Evolutionary conservation across 2,797 vertebrate genomes (phyloP).

Genomic region (Aplochiton taeniatus): DNA sequence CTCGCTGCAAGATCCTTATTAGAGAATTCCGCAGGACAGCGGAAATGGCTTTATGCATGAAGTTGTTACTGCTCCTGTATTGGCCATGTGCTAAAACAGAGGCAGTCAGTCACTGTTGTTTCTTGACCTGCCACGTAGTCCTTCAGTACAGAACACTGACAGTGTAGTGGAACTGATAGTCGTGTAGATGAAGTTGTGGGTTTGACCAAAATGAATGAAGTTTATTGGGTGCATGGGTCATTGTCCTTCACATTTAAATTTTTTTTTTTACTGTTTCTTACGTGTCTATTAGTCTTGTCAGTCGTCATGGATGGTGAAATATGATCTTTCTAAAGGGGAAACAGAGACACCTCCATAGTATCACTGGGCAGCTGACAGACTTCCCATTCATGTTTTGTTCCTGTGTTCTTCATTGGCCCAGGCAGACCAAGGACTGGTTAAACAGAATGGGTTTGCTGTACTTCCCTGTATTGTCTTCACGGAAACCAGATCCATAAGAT

Average conservation of each 20-base stretch:
- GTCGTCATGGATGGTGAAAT: neutral
- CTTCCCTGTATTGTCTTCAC: slow-evolving; percentile 52
- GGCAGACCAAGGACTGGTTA: slow-evolving; percentile 51
- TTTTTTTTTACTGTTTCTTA: too few relatives aligned
- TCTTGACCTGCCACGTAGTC: neutral
- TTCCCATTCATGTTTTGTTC: slow-evolving; percentile 66
- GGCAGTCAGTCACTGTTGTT: neutral
- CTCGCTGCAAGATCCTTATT: slow-evolving; percentile 65
- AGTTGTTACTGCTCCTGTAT: too few relatives aligned
- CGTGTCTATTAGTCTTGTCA: neutral
- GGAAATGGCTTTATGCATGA: slow-evolving; percentile 51
- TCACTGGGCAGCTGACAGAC: slow-evolving; percentile 29
- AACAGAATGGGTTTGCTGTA: slow-evolving; percentile 61
- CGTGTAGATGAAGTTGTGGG: too few relatives aligned
- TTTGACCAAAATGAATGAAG: too few relatives aligned
- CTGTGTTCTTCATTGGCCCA: slow-evolving; percentile 30
- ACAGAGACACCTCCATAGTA: neutral
- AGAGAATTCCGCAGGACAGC: slow-evolving; percentile 63
- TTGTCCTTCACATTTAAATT: too few relatives aligned
- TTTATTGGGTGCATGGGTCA: too few relatives aligned
- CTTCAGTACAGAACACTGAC: neutral
- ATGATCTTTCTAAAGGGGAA: slow-evolving; percentile 46
- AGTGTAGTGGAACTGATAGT: too few relatives aligned
- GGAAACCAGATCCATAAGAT: slow-evolving; percentile 62
- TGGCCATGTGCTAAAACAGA: neutral